phyloP scores from a whole-genome alignment of 1,140 invertebrate genomes.

The Saccostrea cuccullata region DNA sequence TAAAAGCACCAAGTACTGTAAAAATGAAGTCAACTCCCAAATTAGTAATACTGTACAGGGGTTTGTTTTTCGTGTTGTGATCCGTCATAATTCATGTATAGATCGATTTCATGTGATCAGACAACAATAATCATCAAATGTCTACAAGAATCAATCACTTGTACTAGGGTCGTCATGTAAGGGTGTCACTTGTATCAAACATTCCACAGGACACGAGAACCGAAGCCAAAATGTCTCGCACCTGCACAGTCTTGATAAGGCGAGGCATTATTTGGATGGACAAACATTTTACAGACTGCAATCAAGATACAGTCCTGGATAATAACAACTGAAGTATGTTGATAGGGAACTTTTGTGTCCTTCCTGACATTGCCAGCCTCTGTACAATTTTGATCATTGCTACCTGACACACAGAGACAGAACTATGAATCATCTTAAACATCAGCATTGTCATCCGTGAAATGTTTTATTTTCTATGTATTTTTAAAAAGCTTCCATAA shows the following conservation, averaged over 20 bases:
- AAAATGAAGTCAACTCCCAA: background rate
- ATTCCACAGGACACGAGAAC: background rate
- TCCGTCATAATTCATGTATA: background rate
- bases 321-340: background rate
- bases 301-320: background rate
- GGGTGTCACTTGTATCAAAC: background rate
- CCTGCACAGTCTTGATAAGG: background rate
- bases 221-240: background rate
- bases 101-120: conserved; percentile 3
- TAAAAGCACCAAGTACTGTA: too few relatives aligned
- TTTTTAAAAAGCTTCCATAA: background rate
- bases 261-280: background rate
- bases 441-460: background rate
- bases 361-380: background rate
- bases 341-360: background rate
- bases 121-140: background rate
- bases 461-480: background rate
- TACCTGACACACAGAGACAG: background rate
- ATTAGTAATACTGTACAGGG: too few relatives aligned
- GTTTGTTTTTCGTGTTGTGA: background rate
- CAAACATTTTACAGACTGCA: background rate
- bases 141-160: background rate
- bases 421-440: background rate
- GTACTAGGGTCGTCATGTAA: background rate
- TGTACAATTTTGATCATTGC: background rate